Base-by-base conservation (phyloP, 92 coral and sea anemone species). In the Metridium senile region DNA sequence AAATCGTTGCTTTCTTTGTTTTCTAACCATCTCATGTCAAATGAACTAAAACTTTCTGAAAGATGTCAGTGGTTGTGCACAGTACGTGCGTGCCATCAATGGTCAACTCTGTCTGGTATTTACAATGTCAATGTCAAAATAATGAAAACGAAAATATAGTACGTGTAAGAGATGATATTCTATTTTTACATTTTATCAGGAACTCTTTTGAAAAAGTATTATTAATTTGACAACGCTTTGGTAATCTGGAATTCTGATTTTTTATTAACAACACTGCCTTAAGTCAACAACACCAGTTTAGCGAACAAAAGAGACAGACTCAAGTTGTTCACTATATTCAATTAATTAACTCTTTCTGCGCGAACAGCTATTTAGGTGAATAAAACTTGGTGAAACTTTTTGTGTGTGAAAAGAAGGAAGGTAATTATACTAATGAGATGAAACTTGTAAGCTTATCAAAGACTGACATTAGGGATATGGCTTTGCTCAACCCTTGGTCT, bases 241-340 rank as follows among this genome's bases (percentile, higher is more conserved):
- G 21, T 56, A 33, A 73, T 39, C 29, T 25, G 76, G 78, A 73
- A 73, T 73, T 62, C 67, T 16, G 23, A 0, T 26, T 29, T n/a
- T 73, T 73, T 26, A 62, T 73, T 73, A 45, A 43, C 63, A 58
- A 20, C 21, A 49, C 27, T 33, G 39, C 68, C 68, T 58, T 73
- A 73, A 57, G 78, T 73, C 43, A 73, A 73, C 78, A 73, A 18
- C 25, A 73, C 61, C 68, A 26, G 78, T 21, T 32, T 11, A 7
- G 43, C 11, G 18, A 19, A 54, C 65, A 31, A 51, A 58, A 73
- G 66, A 57, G 30, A 33, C 17, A 53, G 33, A 20, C 43, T 57
- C 75, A 54, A 54, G 9, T 54, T 54, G 4, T 54, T 4, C 9
- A 63, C 39, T 63, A 6, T 21, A 28, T 8, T 63, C 3, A 63